Evolutionary conservation across 2,113 vertebrate genomes (phyloP).

Genomic region (Raja brachyura): DNA sequence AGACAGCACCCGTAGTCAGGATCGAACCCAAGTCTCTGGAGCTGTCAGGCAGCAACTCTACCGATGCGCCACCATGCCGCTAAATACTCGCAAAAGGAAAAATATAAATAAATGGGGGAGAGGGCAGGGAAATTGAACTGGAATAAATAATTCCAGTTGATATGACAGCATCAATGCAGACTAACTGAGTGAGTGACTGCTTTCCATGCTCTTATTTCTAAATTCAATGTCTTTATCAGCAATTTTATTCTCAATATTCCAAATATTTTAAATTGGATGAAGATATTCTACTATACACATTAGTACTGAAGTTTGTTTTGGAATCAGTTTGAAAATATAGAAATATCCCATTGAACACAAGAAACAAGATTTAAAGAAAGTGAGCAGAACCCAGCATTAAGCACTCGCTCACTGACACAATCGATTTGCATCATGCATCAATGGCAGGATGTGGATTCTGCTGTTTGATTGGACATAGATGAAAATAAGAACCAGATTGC

Average conservation of each 20-base stretch:
- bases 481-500: conserved; percentile 19
- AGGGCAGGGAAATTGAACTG: not conserved
- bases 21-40: too few species aligned
- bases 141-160: not conserved
- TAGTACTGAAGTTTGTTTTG: too few species aligned
- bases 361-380: not conserved
- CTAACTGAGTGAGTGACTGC: not conserved
- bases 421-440: not conserved
- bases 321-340: not conserved
- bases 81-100: not conserved
- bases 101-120: not conserved
- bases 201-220: not conserved
- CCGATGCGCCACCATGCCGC: too few species aligned
- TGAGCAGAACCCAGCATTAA: not conserved
- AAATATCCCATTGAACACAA: not conserved
- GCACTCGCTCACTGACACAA: not conserved
- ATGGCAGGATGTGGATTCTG: not conserved
- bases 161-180: not conserved
- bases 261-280: not conserved
- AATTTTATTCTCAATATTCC: not conserved
- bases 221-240: not conserved
- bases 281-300: too few species aligned
- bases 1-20: too few species aligned
- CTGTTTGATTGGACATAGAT: not conserved
- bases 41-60: too few species aligned